phyloP scores from a whole-genome alignment of 2,888 invertebrate species.

The Troides oblongomaculatus region DNA sequence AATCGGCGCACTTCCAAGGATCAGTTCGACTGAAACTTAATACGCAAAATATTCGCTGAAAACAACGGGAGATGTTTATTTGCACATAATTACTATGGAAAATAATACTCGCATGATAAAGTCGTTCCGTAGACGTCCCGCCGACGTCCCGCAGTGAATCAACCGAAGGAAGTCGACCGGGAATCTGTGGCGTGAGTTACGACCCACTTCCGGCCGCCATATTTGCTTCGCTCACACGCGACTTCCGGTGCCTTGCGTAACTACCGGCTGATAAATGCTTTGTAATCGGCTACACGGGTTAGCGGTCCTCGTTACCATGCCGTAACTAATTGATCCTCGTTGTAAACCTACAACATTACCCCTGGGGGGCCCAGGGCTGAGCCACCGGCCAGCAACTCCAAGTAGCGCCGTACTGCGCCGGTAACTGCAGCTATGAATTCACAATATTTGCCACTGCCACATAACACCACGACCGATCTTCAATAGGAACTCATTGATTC shows the following conservation, averaged over 20 bases:
- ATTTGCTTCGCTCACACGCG: constrained; percentile 69
- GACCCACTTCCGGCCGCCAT: constrained; percentile 71
- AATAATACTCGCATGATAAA: constrained; percentile 2
- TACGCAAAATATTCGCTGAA: too few species aligned
- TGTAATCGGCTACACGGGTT: constrained; percentile 32
- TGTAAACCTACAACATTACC: too few species aligned
- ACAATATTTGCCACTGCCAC: too few species aligned
- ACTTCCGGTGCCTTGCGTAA: constrained; percentile 39
- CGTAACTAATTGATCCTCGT: constrained; percentile 3
- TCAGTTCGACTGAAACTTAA: too few species aligned
- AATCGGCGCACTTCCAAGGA: too few species aligned
- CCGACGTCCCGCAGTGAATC: constrained; percentile 46
- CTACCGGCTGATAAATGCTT: constrained; percentile 35
- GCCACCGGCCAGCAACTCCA: too few species aligned
- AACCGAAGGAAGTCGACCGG: constrained; percentile 59
- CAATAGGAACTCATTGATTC: too few species aligned
- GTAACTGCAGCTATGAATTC: too few species aligned
- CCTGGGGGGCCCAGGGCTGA: too few species aligned
- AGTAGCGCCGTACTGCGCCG: too few species aligned
- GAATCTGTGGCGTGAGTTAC: constrained; percentile 73
- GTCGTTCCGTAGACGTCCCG: constrained; percentile 33
- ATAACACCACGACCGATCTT: too few species aligned
- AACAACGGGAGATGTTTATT: background rate
- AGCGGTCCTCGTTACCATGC: background rate
- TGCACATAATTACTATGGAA: background rate